Percentiles rank a stretch among this genome's conserved stretches.
These are phyloP conservation scores for Pseudococcus viburni DNA, from an alignment of 2,888 invertebrate genomes.

Conservation along the genomic window DNA sequence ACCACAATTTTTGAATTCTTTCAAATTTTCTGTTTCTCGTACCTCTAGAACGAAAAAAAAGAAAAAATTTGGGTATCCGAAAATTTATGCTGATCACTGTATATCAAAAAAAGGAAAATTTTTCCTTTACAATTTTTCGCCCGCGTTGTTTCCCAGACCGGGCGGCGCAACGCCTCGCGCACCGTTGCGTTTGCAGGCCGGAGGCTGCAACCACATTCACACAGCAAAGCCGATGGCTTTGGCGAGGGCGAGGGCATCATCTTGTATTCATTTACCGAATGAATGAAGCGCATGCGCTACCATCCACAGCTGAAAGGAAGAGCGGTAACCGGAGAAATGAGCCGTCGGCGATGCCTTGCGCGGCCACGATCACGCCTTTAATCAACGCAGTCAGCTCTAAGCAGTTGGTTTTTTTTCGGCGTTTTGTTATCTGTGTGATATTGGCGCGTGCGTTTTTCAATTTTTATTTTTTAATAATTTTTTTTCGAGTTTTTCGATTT, in stretches of 20 bases:
- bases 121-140: too few relatives aligned
- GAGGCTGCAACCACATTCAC: background rate
- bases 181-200: background rate
- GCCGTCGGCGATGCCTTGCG: constrained; percentile 61
- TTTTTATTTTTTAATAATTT: background rate
- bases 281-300: constrained; percentile 57
- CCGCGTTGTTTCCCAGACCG: too few relatives aligned
- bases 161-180: too few relatives aligned
- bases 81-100: too few relatives aligned
- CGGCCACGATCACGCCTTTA: constrained; percentile 60
- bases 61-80: too few relatives aligned
- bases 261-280: background rate
- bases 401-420: constrained; percentile 60
- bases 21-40: too few relatives aligned
- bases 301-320: constrained; percentile 46
- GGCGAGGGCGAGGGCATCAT: background rate
- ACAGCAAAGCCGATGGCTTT: background rate
- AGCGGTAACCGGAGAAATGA: constrained; percentile 9
- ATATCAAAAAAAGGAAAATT: too few relatives aligned
- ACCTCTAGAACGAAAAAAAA: too few relatives aligned
- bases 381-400: constrained; percentile 56
- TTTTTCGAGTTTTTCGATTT: constrained; percentile 15
- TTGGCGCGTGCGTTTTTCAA: constrained; percentile 39
- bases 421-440: constrained; percentile 39
- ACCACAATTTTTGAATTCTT: too few relatives aligned